These are phyloP conservation scores for Pachyseris speciosa DNA, from an alignment of 64 coral and sea anemone species.

Conservation along the genomic window DNA sequence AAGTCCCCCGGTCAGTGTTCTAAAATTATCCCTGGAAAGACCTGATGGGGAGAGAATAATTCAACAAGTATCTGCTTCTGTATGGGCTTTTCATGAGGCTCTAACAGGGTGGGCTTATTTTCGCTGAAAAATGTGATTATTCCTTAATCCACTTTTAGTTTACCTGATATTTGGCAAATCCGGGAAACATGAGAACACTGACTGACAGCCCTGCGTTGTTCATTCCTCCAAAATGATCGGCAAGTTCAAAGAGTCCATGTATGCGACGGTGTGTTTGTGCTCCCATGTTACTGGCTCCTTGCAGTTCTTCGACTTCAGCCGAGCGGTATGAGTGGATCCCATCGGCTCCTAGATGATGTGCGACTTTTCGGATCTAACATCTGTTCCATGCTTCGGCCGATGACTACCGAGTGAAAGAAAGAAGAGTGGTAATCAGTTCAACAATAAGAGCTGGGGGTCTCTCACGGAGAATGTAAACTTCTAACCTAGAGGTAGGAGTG, in stretches of 20 bases:
- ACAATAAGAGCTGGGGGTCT: too few species aligned
- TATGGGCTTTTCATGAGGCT: too few species aligned
- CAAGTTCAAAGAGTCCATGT: not conserved
- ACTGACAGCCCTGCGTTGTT: not conserved
- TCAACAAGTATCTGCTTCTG: too few species aligned
- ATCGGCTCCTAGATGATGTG: not conserved
- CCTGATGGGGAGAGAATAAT: too few species aligned
- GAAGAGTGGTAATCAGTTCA: too few species aligned
- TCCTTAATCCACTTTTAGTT: too few species aligned
- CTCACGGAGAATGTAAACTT: too few species aligned
- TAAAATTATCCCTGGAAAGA: too few species aligned
- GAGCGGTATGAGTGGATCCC: not conserved
- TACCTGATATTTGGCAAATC: not conserved
- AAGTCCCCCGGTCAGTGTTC: too few species aligned
- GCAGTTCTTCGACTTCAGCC: not conserved
- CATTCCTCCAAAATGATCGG: not conserved
- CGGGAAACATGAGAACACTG: not conserved
- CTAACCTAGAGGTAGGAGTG: too few species aligned
- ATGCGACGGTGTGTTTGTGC: not conserved
- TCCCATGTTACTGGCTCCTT: not conserved
- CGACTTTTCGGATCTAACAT: not conserved
- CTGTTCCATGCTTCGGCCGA: constrained; percentile 6
- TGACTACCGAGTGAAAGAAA: not conserved
- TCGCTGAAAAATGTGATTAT: too few species aligned
- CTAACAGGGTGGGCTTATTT: too few species aligned